Conservation (phyloP, 2,797 vertebrate genomes). For the Streptopelia turtur region DNA sequence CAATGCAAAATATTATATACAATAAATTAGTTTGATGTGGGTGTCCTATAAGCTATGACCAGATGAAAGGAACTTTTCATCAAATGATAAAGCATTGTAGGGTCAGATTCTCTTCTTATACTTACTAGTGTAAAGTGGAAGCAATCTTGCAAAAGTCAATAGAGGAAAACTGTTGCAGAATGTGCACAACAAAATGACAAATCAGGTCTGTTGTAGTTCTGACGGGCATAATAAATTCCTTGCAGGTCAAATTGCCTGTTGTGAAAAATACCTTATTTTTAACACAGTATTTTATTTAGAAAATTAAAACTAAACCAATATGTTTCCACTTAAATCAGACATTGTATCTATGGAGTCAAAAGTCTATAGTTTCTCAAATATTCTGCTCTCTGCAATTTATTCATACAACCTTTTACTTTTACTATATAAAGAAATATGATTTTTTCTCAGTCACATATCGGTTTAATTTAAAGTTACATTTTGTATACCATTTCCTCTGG, state of each 20-base stretch:
- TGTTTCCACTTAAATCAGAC: background rate
- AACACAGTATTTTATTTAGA: background rate
- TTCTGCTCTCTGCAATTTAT: background rate
- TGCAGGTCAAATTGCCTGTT: background rate
- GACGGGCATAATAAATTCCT: background rate
- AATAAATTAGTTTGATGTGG: background rate
- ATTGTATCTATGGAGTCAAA: background rate
- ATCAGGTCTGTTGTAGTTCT: background rate
- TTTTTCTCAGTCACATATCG: background rate
- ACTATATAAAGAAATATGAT: background rate
- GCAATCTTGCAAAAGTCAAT: background rate
- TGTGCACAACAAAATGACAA: background rate
- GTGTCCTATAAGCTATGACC: background rate
- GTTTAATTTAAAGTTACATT: background rate
- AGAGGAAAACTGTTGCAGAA: background rate
- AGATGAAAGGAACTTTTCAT: background rate
- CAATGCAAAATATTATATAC: background rate
- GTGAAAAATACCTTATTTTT: background rate
- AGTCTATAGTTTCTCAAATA: background rate
- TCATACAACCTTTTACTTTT: background rate
- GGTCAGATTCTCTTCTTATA: background rate
- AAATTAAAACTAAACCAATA: background rate
- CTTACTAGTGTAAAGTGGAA: background rate
- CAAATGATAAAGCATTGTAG: background rate
- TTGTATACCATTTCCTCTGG: background rate